These are phyloP conservation scores for Ianthella basta DNA, from an alignment of 37 sponge, comb jelly and placozoan species.

Conservation along the genomic window DNA sequence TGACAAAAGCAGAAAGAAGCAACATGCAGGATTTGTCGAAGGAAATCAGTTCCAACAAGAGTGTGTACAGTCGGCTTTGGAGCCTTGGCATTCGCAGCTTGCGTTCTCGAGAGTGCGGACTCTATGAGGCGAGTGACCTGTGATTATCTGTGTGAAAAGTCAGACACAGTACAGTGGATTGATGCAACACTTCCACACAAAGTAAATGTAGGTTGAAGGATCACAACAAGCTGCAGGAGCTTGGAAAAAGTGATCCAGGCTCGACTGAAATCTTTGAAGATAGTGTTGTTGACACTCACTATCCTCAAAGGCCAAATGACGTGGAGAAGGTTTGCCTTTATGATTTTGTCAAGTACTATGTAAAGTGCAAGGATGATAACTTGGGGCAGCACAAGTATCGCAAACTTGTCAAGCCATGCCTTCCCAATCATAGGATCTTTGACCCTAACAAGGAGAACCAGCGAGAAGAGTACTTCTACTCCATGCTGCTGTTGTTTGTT, in stretches of 20 bases:
- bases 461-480: constrained; percentile 51
- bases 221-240: constrained; percentile 22
- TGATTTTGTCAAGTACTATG: constrained; percentile 22
- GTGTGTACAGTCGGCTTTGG: constrained; percentile 18
- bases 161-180: constrained; percentile 37
- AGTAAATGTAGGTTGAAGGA: constrained; percentile 34
- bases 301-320: constrained; percentile 42
- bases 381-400: background rate
- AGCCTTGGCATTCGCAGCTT: background rate
- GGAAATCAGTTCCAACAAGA: constrained; percentile 20
- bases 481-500: constrained; percentile 45
- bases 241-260: constrained; percentile 39
- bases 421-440: constrained; percentile 41
- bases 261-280: constrained; percentile 39
- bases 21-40: constrained; percentile 27
- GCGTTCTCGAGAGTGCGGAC: background rate
- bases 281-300: constrained; percentile 34
- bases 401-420: constrained; percentile 5
- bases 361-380: background rate
- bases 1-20: constrained; percentile 54
- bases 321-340: constrained; percentile 51
- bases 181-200: constrained; percentile 27
- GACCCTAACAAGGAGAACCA: constrained; percentile 32
- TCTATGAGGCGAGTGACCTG: constrained; percentile 9
- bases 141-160: constrained; percentile 27